phyloP scores from a whole-genome alignment of 2,113 vertebrate species.

The Holacanthus passer region DNA sequence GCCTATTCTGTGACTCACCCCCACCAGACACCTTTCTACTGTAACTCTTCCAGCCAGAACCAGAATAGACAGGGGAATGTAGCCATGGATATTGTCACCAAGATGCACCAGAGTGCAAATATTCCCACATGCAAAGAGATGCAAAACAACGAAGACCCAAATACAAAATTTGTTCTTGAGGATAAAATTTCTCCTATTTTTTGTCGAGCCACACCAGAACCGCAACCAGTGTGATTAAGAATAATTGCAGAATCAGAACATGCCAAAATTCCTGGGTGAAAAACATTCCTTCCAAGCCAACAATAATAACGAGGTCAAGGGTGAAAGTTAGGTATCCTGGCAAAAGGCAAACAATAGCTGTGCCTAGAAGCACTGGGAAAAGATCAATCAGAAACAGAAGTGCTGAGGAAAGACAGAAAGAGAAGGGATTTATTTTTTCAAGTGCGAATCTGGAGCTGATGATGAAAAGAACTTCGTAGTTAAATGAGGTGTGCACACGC shows the following conservation, averaged over 20 bases:
- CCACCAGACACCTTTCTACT: constrained; percentile 45
- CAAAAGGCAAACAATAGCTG: constrained; percentile 30
- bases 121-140: constrained; percentile 27
- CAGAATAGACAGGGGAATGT: constrained; percentile 62
- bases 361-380: not conserved
- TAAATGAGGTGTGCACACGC: constrained; percentile 47
- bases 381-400: not conserved
- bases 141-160: constrained; percentile 28
- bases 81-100: constrained; percentile 68
- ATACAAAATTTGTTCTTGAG: constrained; percentile 12
- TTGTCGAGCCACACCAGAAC: not conserved
- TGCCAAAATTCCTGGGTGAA: constrained; percentile 10
- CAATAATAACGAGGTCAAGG: constrained; percentile 34
- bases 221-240: constrained; percentile 27
- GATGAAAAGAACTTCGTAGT: constrained; percentile 35
- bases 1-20: constrained; percentile 66
- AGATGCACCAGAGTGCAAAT: constrained; percentile 32
- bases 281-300: constrained; percentile 26
- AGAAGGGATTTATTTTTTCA: not conserved
- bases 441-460: constrained; percentile 11
- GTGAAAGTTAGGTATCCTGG: constrained; percentile 26
- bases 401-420: not conserved
- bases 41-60: constrained; percentile 46
- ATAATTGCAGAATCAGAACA: constrained; percentile 35
- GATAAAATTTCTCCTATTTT: constrained; percentile 17